These are phyloP conservation scores for Icerya purchasi DNA, from an alignment of 2,888 invertebrate species.

Conservation along the genomic window DNA sequence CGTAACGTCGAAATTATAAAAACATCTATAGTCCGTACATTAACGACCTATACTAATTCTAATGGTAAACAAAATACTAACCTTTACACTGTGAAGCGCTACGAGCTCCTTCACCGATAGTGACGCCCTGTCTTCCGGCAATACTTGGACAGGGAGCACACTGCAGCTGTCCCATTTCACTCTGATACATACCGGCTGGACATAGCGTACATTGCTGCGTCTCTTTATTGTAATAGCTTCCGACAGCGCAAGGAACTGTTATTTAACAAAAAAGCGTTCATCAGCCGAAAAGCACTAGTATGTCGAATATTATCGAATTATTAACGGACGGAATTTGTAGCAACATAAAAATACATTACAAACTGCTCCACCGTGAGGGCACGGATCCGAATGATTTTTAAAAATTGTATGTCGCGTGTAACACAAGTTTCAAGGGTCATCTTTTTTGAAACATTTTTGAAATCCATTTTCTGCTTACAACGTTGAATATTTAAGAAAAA, in stretches of 20 bases:
- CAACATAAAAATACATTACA: no score
- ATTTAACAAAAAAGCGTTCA: no score
- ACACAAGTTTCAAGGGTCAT: no score
- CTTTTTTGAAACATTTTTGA: no score
- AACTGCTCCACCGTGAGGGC: no score
- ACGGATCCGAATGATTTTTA: no score
- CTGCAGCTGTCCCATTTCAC: slow-evolving; percentile 69
- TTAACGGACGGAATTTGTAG: no score
- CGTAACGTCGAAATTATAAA: not conserved
- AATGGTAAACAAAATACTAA: slow-evolving; percentile 24
- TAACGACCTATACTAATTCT: not conserved
- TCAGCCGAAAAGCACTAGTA: no score
- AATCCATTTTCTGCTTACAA: no score
- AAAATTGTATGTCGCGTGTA: no score
- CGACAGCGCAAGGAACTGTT: slow-evolving; percentile 82
- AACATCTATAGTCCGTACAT: not conserved
- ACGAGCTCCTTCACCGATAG: slow-evolving; percentile 64
- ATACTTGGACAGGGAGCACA: slow-evolving; percentile 78
- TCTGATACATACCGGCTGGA: slow-evolving; percentile 77
- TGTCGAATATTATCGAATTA: no score
- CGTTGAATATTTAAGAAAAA: no score
- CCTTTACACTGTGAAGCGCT: slow-evolving; percentile 75
- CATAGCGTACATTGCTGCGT: slow-evolving; percentile 63
- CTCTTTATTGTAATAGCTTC: slow-evolving; percentile 58
- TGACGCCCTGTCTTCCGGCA: slow-evolving; percentile 73